Evolutionary conservation across 2,888 invertebrate genomes (phyloP), one percentile per base, ranked within the genome.

Genomic region (Rhorus exstirpatorius): DNA sequence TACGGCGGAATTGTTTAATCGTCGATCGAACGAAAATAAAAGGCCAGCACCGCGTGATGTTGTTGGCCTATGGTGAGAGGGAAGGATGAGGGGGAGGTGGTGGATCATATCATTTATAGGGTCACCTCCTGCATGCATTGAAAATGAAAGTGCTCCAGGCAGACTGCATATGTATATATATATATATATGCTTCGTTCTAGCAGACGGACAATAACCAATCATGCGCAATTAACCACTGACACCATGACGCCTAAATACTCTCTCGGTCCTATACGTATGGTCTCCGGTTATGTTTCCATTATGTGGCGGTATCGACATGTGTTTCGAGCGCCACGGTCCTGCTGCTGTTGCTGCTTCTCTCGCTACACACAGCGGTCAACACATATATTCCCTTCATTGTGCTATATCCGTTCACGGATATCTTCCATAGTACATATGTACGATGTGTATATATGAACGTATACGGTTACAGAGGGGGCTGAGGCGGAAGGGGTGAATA

Each of bases 221-320:
- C 90, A 91, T 89, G 91, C 90, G 89, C 91, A 92, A 92, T 92
- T 92, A 92, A 91, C 91, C 89, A 88, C 88, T 90, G 91, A 91
- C 92, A 91, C 90, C 88, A 86, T 92, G 91, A 91, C 89, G 91
- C 89, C 90, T 89, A 91, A 91, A 92, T 91, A 91, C 89, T 89
- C 85, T 44, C 84, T 79, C 86, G 79, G 83, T 85, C 80, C 86
- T 72, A 84, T 86, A 87, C 76, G 77, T 83, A 82, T 74, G 81
- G 65, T 58, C 67, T 76, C 89, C 87, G 89, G 91, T 92, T 92
- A 92, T 92, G 91, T 92, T 89, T 90, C 91, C 90, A 92, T 92
- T 92, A 92, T 91, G 91, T 90, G 92, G 91, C 90, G 88, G 89
- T 91, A 92, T 92, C 90, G 92, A 92, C 92, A 92, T 90, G 91